Percentiles rank a stretch among this genome's conserved stretches.
These are phyloP conservation scores for Heliocidaris erythrogramma DNA, from an alignment of 35 echinoderm and acorn worm genomes.

Conservation along the genomic window DNA sequence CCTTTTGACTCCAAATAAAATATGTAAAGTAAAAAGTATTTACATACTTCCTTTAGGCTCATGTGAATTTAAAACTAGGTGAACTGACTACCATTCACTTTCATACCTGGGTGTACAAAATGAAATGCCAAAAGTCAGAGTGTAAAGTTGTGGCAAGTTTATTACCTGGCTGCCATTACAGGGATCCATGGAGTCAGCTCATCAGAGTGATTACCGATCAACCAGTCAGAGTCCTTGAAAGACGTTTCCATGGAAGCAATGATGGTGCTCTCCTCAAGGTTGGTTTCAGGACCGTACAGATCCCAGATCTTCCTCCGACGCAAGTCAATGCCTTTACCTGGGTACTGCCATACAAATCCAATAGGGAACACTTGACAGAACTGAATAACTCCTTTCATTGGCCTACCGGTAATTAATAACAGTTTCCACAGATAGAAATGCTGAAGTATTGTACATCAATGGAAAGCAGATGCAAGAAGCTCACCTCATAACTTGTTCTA, in stretches of 20 bases:
- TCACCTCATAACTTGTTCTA: too few relatives aligned
- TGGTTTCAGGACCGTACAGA: slow-evolving; percentile 70
- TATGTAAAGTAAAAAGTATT: background rate
- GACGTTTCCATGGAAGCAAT: slow-evolving; percentile 59
- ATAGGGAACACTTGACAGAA: too few relatives aligned
- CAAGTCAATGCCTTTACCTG: slow-evolving; percentile 94
- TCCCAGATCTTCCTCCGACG: slow-evolving; percentile 91
- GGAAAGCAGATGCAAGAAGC: too few relatives aligned
- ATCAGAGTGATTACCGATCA: slow-evolving; percentile 99
- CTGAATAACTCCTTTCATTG: too few relatives aligned
- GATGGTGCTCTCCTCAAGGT: slow-evolving; percentile 78
- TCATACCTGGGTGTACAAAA: background rate
- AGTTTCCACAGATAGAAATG: too few relatives aligned
- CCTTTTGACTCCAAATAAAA: too few relatives aligned
- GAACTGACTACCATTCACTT: background rate
- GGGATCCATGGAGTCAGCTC: slow-evolving; percentile 99
- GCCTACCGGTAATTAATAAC: too few relatives aligned
- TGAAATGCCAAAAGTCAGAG: too few relatives aligned
- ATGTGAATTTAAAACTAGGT: too few relatives aligned
- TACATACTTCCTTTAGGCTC: background rate
- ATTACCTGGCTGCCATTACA: slow-evolving; percentile 94
- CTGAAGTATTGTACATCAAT: too few relatives aligned
- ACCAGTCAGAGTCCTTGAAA: slow-evolving; percentile 83
- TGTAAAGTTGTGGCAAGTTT: too few relatives aligned
- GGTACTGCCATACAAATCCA: slow-evolving; percentile 64